A percentile compares a stretch with the other conserved stretches of the same genome.
Conservation (phyloP, 2,113 vertebrate species). For the Apodemus speciosus region DNA sequence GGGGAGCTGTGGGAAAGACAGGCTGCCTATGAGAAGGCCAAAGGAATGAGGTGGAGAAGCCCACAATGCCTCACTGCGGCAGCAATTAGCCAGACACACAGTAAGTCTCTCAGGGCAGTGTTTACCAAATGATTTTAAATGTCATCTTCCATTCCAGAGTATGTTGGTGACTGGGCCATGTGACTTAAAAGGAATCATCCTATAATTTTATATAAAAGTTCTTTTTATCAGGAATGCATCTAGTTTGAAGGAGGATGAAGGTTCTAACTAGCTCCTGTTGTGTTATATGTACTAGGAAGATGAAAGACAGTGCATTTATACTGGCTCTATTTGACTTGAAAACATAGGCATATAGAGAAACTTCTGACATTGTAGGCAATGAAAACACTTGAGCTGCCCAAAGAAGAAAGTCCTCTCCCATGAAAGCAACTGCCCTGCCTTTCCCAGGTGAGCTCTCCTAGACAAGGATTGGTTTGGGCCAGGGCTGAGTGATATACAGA, state of each 20-base stretch:
- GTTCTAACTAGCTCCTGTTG: background rate
- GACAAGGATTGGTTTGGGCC: background rate
- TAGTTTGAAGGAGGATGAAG: background rate
- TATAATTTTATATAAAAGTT: background rate
- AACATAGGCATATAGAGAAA: background rate
- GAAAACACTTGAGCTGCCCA: background rate
- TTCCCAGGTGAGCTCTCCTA: background rate
- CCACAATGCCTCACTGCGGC: background rate
- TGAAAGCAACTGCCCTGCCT: background rate
- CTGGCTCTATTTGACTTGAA: background rate
- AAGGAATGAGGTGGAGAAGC: background rate
- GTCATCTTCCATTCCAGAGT: conserved; percentile 4
- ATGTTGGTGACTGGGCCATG: background rate
- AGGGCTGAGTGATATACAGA: background rate
- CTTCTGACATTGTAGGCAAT: background rate
- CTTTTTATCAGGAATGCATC: background rate
- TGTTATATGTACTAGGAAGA: background rate
- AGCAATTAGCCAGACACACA: background rate
- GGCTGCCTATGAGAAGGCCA: background rate
- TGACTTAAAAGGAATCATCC: conserved; percentile 21
- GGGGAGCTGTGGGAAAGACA: background rate
- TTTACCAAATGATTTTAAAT: background rate
- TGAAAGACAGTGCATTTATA: background rate
- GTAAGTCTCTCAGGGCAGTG: background rate
- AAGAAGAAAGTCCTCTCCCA: background rate